Evolutionary conservation across 2,113 vertebrate genomes (phyloP), one percentile per base, ranked within the genome.

Genomic region (Cepphus grylle): DNA sequence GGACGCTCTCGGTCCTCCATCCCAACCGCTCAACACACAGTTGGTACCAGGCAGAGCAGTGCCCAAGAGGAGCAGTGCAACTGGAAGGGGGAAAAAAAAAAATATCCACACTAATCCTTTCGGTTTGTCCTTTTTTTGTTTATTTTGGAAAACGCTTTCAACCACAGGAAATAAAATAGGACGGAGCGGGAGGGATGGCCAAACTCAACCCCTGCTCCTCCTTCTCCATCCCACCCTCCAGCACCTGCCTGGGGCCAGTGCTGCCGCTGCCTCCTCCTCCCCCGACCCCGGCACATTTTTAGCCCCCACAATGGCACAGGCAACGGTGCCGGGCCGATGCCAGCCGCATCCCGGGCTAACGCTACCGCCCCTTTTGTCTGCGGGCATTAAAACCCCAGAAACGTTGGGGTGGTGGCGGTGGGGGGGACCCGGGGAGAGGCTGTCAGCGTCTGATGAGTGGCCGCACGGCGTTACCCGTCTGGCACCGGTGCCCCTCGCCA

Each of bases 21-120:
- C 0, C 34, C 0, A 22, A 43, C 26, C 61, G 0, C 38, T 18
- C 32, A 6, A 2, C 25, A 1, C 0, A 2, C 6, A 1, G 1
- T 0, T 7, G 18, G 17, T 1, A 14, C 27, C 12, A 2, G 36
- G 12, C 25, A 58, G 50, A 27, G 1, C 9, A 4, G 52, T 21
- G 36, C 19, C 63, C 3, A 2, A n/a, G 65, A 20, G 3, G 9
- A n/a, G 7, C 20, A 1, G 0, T 0, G 5, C 8, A 11, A 8
- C 6, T 0, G 12, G 7, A 32, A 16, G 56, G 32, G 12, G 21
- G 6, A 29, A 42, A 42, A 42, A 42, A 42, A 42, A 42, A 40
- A 40, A 40, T 40, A 40, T 38, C 55, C 63, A 4, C 61, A 8
- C 6, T 40, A 2, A 30, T 1, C 20, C 59, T 38, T 65, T 3